Base-by-base conservation (phyloP, 2,113 vertebrate species). In the Seriola dumerili region DNA sequence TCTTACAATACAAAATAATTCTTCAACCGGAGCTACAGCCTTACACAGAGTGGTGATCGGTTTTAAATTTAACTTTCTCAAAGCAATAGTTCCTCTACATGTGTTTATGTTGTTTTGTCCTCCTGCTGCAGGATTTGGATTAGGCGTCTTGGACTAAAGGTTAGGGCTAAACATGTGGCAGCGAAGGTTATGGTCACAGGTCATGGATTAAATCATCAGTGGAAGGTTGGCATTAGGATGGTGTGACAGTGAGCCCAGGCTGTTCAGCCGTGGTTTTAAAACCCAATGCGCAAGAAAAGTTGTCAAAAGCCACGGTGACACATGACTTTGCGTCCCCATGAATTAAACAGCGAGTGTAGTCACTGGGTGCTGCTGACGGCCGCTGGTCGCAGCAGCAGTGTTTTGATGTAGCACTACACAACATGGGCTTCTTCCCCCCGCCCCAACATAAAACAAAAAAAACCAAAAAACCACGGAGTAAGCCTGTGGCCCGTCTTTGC, bases 401-500 rank as follows among this genome's bases (percentile, higher is more conserved):
- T 70, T 64, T 13, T 68, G 50, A 86, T 67, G 76, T 77, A 74
- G 58, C 75, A 69, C 57, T 71, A 69, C 50, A 64, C n/a, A 54
- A 62, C 72, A 80, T 55, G 63, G 23, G 83, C 63, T 50, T 82
- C 66, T 69, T 34, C 62, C 38, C 0, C 63, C 65, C 46, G 8
- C 32, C 34, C 57, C 65, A 50, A 67, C 55, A 58, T 23, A 4
- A 79, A 25, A 64, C 50, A 38, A 8, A 42, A 25, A 25, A 29
- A 38, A 8, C 11, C 1, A 25, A 29, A 38, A 38, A 38, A 38
- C 38, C 40, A 8, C 34, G 76, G 36, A 81, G 52, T 5, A 55
- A 54, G 88, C 78, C 70, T 50, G 69, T 82, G 36, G 81, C 73
- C 67, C 42, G 78, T 85, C 89, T 89, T 92, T 86, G 76, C 72